Conservation (phyloP, 2,113 vertebrate genomes). For the Ammodytes dubius region DNA sequence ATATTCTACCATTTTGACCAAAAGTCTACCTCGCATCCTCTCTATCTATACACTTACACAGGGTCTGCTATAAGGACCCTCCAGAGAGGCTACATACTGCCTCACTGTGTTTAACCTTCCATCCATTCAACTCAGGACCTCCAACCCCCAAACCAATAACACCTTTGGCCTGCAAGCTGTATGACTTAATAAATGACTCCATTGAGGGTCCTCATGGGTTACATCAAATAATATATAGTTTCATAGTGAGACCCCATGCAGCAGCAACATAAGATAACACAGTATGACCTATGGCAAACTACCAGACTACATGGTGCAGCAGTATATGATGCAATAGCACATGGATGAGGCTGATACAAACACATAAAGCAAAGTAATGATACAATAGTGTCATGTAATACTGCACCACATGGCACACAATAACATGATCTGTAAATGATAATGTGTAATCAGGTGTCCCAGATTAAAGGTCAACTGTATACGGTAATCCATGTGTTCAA, state of each 20-base stretch:
- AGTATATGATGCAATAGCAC: neutral
- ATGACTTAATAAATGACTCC: slow-evolving; percentile 32
- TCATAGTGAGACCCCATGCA: neutral
- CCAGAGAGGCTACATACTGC: slow-evolving; percentile 23
- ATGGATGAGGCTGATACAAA: slow-evolving; percentile 1
- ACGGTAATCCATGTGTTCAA: too few relatives aligned
- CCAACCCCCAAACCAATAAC: slow-evolving; percentile 2
- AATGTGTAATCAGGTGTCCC: neutral
- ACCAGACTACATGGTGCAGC: neutral
- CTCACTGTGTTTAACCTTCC: neutral
- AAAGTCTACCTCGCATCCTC: neutral
- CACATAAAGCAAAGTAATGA: neutral
- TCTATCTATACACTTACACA: neutral
- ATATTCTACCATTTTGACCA: neutral
- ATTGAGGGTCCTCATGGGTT: neutral
- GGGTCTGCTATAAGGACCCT: slow-evolving; percentile 15
- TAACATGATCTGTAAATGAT: neutral
- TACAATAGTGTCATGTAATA: neutral
- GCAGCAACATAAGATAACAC: neutral
- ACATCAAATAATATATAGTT: slow-evolving; percentile 10
- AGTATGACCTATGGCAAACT: neutral
- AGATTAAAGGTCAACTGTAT: too few relatives aligned
- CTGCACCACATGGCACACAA: neutral
- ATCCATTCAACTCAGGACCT: neutral
- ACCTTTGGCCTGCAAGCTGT: slow-evolving; percentile 22